A percentile compares a stretch with the other conserved stretches of the same genome.
Evolutionary conservation across 2,113 vertebrate genomes (phyloP).

Genomic region (Isichthys henryi): DNA sequence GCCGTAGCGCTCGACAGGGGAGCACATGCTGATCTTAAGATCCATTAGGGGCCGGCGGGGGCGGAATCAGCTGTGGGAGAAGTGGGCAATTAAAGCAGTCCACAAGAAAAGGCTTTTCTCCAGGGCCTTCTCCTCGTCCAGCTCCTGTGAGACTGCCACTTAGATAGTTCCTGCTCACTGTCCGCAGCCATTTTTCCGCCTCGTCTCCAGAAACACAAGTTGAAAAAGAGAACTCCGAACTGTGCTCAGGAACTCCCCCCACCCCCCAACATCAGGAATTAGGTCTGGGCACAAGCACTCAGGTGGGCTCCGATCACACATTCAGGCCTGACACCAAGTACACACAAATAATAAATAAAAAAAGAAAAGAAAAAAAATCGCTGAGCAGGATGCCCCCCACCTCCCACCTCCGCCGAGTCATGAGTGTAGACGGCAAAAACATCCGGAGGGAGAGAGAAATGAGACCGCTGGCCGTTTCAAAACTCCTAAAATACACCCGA

Average conservation of each 20-base stretch:
- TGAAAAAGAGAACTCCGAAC: not conserved
- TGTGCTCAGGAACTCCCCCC: not conserved
- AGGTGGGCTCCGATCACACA: not conserved
- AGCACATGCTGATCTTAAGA: not conserved
- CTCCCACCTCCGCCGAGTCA: not conserved
- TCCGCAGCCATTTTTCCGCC: not conserved
- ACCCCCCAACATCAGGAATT: not conserved
- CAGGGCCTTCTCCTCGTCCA: not conserved
- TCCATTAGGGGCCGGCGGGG: not conserved
- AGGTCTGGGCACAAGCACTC: not conserved
- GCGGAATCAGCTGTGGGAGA: not conserved
- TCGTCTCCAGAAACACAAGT: not conserved
- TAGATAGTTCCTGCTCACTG: not conserved
- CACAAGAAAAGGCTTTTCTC: not conserved
- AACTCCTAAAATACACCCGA: not conserved
- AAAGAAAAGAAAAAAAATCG: not conserved
- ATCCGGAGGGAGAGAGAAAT: not conserved
- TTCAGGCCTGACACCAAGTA: not conserved
- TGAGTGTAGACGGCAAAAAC: not conserved
- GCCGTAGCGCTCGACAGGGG: not conserved
- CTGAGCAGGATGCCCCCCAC: not conserved
- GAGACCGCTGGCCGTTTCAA: not conserved
- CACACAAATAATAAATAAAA: not conserved
- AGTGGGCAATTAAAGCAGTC: not conserved
- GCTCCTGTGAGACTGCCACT: not conserved